Base-by-base conservation (phyloP, 64 coral and sea anemone genomes). In the Actinia tenebrosa region DNA sequence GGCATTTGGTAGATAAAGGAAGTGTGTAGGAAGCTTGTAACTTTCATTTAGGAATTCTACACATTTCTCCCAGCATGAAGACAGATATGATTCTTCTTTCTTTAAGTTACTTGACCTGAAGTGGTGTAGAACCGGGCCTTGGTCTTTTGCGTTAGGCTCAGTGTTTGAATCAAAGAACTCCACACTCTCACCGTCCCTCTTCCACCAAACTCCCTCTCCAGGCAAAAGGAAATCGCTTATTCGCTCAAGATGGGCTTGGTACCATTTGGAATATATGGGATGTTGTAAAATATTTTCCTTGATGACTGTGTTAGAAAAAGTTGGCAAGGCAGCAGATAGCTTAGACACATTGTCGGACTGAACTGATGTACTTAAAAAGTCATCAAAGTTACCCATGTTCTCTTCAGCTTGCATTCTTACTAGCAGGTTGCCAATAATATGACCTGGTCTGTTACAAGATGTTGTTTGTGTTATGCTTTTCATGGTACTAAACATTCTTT, bases 401-500 rank as follows among this genome's bases (percentile, higher is more conserved):
- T n/a, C n/a, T n/a, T n/a, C n/a, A n/a, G n/a, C n/a, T 26, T 91
- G 89, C 1, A 88, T 11, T 42, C 79, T 63, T 61, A 94, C 46
- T 22, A 91, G 71, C 58, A 84, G 45, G 78, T 94, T 94, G 60
- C 88, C 43, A 18, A 91, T 88, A 18, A 94, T 80, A n/a, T 94
- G 85, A 17, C 20, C 56, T 26, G 93, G 89, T 30, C 14, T 71
- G 45, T 89, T 66, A 27, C 68, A 69, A 42, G 83, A 93, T 10
- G 92, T 90, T 6, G 80, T 47, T 50, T 87, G 75, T 13, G 77
- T 89, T 16, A 90, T 88, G 45, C 59, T 60, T 52, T 75, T 91
- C 18, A 87, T 84, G 13, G 89, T 68, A 77, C 89, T 94, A 63
- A 91, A 94, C n/a, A 85, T 59, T 79, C 88, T 45, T n/a, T 94